Base-by-base conservation (phyloP, 1,140 invertebrate genomes). In the Cylas formicarius region DNA sequence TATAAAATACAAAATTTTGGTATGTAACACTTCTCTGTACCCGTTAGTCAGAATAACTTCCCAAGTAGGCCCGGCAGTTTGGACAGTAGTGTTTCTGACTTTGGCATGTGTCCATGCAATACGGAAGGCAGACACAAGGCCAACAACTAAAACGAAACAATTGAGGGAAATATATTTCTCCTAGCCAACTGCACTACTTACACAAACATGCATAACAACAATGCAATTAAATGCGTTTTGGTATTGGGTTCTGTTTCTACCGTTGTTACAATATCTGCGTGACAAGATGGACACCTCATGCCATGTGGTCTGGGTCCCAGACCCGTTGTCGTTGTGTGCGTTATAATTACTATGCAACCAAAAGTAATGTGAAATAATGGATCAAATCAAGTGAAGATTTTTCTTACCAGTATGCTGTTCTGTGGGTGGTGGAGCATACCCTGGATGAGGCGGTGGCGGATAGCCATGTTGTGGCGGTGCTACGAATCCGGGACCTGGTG, bases 11-110 rank as follows among this genome's bases (percentile, higher is more conserved):
- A n/a, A n/a, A n/a, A n/a, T n/a, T n/a, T n/a, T n/a, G n/a, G n/a
- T n/a, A n/a, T n/a, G n/a, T n/a, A n/a, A n/a, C n/a, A n/a, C n/a
- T n/a, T n/a, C n/a, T n/a, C n/a, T n/a, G n/a, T n/a, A n/a, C n/a
- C n/a, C n/a, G n/a, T 44, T 37, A 56, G 28, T 53, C 38, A 3
- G 53, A 50, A 50, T 75, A 77, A 7, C 68, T 65, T 24, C 82
- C 82, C 16, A 84, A 63, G 50, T 67, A 81, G 5, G 70, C 56
- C 19, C 69, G 69, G 53, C 82, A 84, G 37, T 71, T 72, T 9
- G 81, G 80, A 52, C 82, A 84, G 48, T 73, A 77, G 55, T 84
- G 82, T 44, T 77, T 75, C 14, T 73, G 72, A 23, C 67, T 71
- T 56, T 76, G 66, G 49, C 80, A 82, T 13, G 67, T 73, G 47